These are phyloP conservation scores for Thinocorus orbignyianus DNA, from an alignment of 2,113 vertebrate genomes.

Conservation along the genomic window DNA sequence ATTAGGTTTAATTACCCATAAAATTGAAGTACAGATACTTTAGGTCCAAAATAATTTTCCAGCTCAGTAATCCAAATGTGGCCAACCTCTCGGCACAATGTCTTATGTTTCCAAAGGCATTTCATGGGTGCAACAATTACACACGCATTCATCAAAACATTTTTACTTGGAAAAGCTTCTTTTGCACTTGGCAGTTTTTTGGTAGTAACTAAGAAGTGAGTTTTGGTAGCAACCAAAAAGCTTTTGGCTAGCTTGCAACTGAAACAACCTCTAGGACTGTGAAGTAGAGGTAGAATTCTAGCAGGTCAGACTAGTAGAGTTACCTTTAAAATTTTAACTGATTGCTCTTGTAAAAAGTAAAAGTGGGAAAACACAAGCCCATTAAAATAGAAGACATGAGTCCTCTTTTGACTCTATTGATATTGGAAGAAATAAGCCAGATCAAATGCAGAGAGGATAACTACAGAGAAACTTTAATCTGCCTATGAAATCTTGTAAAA, in stretches of 20 bases:
- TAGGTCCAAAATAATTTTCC: constrained; percentile 71
- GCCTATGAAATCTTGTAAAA: neutral
- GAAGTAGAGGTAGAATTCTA: neutral
- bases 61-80: constrained; percentile 63
- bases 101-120: constrained; percentile 43
- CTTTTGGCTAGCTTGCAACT: neutral
- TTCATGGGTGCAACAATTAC: neutral
- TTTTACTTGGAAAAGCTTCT: neutral
- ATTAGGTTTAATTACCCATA: constrained; percentile 71
- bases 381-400: neutral
- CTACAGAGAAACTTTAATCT: neutral
- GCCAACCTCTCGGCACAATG: neutral
- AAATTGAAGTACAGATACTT: constrained; percentile 61
- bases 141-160: neutral
- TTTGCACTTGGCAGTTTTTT: neutral
- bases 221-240: neutral
- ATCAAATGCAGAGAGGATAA: neutral
- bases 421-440: neutral
- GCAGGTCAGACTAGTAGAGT: neutral
- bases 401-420: neutral
- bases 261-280: neutral
- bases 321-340: neutral
- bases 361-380: neutral
- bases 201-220: neutral
- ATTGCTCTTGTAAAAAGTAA: neutral